Evolutionary conservation across 2,113 vertebrate genomes (phyloP).

Genomic region (Actenoides lindsayi): DNA sequence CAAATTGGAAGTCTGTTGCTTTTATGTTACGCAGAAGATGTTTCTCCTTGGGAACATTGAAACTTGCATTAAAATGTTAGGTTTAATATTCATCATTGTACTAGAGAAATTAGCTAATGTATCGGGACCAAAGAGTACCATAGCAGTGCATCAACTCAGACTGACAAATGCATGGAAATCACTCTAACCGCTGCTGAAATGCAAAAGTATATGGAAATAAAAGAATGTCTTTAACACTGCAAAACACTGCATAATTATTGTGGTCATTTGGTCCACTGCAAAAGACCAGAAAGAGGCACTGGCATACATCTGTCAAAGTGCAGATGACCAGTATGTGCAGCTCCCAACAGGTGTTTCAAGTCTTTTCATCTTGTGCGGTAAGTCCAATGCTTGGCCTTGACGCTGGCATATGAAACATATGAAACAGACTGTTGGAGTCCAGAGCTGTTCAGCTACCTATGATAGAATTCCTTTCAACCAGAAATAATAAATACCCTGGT

Average conservation of each 20-base stretch:
- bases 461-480: background rate
- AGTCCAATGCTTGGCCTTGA: background rate
- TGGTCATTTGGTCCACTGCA: background rate
- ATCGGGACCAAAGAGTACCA: background rate
- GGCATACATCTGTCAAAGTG: background rate
- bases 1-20: background rate
- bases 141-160: background rate
- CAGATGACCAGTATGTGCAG: background rate
- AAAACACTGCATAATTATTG: background rate
- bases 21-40: background rate
- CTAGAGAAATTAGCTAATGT: background rate
- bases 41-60: background rate
- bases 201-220: background rate
- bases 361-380: background rate
- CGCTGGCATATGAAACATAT: fast-evolving
- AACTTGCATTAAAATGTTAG: background rate
- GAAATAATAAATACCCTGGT: background rate
- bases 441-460: background rate
- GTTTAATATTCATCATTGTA: background rate
- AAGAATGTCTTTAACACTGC: background rate
- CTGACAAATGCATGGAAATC: background rate
- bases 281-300: fast-evolving
- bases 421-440: background rate
- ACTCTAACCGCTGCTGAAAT: background rate
- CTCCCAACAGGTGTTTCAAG: fast-evolving